Evolutionary conservation across 2,797 vertebrate genomes (phyloP).

Genomic region (Amphiprion clarkii): DNA sequence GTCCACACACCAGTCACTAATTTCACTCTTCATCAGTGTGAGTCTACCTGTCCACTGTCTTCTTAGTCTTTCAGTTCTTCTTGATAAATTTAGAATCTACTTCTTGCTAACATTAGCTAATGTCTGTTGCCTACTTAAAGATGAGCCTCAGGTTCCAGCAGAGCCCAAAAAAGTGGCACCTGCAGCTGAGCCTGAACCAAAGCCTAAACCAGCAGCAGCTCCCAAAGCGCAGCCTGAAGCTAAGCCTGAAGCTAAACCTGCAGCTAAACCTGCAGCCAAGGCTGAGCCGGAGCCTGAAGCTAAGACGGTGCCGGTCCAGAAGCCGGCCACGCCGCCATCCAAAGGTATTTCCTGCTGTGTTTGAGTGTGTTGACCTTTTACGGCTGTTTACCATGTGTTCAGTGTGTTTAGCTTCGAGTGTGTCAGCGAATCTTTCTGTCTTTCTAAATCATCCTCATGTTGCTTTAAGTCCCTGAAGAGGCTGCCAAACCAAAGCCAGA

Average conservation of each 20-base stretch:
- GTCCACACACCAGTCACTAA: neutral
- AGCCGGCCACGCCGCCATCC: conserved; percentile 77
- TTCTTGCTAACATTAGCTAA: conserved; percentile 65
- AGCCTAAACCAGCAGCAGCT: conserved; percentile 26
- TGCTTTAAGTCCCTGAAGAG: conserved; percentile 88
- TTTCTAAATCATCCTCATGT: conserved; percentile 73
- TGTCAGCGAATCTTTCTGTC: conserved; percentile 67
- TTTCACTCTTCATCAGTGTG: conserved; percentile 22
- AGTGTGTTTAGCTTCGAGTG: conserved; percentile 72
- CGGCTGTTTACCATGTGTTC: conserved; percentile 21
- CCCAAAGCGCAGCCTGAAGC: conserved; percentile 48
- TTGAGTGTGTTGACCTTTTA: conserved; percentile 16
- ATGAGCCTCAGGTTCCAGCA: conserved; percentile 82
- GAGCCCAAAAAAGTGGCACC: conserved; percentile 76
- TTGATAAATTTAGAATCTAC: conserved; percentile 36
- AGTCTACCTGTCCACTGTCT: conserved; percentile 1
- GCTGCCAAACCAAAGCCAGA: conserved; percentile 75
- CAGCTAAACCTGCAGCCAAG: neutral
- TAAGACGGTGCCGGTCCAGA: conserved; percentile 68
- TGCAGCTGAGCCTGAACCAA: conserved; percentile 42
- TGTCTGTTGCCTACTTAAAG: conserved; percentile 84
- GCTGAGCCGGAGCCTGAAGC: conserved; percentile 3
- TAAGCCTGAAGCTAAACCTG: conserved; percentile 30
- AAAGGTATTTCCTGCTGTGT: conserved; percentile 87
- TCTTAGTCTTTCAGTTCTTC: conserved; percentile 26